These are phyloP conservation scores for Tetrapedia diversipes DNA, from an alignment of 2,888 invertebrate species.

Conservation along the genomic window DNA sequence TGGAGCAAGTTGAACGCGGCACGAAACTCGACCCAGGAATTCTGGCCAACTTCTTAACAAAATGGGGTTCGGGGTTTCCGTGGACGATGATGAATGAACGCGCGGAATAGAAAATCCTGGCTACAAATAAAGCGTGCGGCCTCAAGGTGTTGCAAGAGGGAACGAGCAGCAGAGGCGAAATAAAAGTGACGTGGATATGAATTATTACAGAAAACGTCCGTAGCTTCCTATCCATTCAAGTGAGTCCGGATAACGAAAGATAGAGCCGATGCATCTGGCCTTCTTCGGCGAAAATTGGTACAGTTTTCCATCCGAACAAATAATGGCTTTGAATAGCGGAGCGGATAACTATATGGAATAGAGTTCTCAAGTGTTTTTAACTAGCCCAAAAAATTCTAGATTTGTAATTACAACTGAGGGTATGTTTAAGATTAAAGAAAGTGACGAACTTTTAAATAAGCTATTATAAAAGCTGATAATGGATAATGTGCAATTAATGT, in stretches of 20 bases:
- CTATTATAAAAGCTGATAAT: too few relatives aligned
- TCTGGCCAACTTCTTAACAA: conserved; percentile 23
- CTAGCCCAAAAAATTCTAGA: too few relatives aligned
- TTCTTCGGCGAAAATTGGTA: conserved; percentile 1
- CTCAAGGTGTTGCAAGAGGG: conserved; percentile 54
- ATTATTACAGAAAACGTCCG: conserved; percentile 65
- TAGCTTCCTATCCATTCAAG: conserved; percentile 14
- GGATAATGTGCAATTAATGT: too few relatives aligned
- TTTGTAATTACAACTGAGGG: too few relatives aligned
- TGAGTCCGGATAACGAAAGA: background rate
- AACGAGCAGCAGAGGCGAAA: conserved; percentile 40
- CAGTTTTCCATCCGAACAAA: background rate
- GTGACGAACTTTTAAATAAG: too few relatives aligned
- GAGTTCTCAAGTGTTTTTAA: too few relatives aligned
- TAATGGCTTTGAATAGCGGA: too few relatives aligned
- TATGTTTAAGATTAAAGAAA: too few relatives aligned
- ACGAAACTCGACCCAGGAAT: background rate
- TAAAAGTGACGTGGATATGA: conserved; percentile 67
- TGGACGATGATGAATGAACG: conserved; percentile 72
- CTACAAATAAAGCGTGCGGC: conserved; percentile 56
- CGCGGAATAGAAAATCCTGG: conserved; percentile 72
- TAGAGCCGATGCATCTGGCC: background rate
- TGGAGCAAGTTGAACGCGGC: conserved; percentile 1
- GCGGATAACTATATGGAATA: too few relatives aligned
- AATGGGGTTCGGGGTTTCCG: conserved; percentile 11